These are phyloP conservation scores for Spheniscus humboldti DNA, from an alignment of 2,797 vertebrate genomes.

Conservation along the genomic window DNA sequence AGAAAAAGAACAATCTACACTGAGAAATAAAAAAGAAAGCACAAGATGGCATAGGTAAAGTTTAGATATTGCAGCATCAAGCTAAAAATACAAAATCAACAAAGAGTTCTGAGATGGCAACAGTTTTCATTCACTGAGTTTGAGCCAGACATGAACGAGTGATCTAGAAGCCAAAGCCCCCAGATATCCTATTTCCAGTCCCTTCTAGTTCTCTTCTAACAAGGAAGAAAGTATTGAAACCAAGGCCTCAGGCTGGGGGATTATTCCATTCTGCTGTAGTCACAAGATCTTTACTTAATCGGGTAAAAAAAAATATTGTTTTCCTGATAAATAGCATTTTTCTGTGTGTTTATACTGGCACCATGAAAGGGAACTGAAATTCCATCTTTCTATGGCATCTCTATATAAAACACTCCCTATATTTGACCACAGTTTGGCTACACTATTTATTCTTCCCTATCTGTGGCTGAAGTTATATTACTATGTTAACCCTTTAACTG, in stretches of 20 bases:
- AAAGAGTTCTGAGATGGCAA: background rate
- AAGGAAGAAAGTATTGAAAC: background rate
- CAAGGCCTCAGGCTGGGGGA: background rate
- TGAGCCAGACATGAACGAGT: background rate
- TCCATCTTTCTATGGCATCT: slow-evolving; percentile 5
- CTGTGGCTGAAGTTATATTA: background rate
- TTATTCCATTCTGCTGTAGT: background rate
- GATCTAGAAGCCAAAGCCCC: background rate
- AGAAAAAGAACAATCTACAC: background rate
- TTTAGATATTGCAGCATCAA: background rate
- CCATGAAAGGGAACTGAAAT: slow-evolving; percentile 3
- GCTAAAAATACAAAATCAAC: background rate
- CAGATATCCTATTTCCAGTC: background rate
- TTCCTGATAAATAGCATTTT: background rate
- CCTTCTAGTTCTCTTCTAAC: background rate
- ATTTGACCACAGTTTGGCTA: background rate
- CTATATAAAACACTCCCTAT: background rate
- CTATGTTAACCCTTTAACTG: background rate
- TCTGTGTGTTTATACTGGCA: slow-evolving; percentile 26
- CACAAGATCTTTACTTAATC: background rate
- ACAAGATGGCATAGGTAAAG: background rate
- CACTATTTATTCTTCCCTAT: slow-evolving; percentile 4
- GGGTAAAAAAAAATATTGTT: background rate
- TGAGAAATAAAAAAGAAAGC: background rate
- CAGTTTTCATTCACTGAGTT: background rate